Conservation (phyloP, 2,888 invertebrate species). For the Drosophila incognita region DNA sequence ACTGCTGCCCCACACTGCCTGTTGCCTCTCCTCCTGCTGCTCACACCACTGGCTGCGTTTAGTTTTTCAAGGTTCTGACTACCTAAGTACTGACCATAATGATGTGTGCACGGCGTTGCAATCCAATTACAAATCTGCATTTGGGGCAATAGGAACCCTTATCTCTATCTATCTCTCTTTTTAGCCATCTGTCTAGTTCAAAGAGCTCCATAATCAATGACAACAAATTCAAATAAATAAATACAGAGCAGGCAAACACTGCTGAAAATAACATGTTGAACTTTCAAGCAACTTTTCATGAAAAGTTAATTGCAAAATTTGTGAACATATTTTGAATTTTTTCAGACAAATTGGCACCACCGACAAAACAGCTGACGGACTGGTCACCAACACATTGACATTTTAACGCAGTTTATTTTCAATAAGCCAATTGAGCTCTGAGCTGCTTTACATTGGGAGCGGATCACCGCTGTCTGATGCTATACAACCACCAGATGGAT, state of each 20-base stretch:
- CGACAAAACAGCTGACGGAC: background rate
- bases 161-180: too few species aligned
- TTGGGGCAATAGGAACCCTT: constrained; percentile 12
- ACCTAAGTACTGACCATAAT: constrained; percentile 64
- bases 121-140: constrained; percentile 45
- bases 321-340: background rate
- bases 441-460: constrained; percentile 1
- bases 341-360: background rate
- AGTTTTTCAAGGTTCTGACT: constrained; percentile 45
- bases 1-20: background rate
- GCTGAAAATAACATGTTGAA: background rate
- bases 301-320: background rate
- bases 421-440: background rate
- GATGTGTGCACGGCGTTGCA: constrained; percentile 50
- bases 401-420: background rate
- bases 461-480: constrained; percentile 1
- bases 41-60: constrained; percentile 1
- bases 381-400: background rate
- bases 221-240: background rate
- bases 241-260: background rate
- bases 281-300: background rate
- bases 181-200: constrained; percentile 4
- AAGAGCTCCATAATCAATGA: background rate
- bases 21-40: background rate
- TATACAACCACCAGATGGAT: constrained; percentile 20